A percentile compares a stretch with the other conserved stretches of the same genome.
phyloP scores from a whole-genome alignment of 2,113 vertebrate genomes.

The Carassius auratus region DNA sequence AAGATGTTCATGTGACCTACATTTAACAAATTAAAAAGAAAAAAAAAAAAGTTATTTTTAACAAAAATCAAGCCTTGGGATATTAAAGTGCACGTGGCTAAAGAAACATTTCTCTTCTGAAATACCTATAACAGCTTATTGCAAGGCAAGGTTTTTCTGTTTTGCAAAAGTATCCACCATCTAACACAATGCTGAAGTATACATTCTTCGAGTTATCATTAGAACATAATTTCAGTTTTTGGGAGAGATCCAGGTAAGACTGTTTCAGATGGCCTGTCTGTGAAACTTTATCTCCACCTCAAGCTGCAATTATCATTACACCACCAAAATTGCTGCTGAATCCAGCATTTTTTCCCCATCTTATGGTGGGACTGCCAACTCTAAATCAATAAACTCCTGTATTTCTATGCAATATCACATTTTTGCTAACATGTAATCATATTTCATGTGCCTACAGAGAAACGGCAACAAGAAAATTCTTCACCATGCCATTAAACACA shows the following conservation, averaged over 20 bases:
- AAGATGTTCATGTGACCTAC: not conserved
- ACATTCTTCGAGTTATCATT: conserved; percentile 3
- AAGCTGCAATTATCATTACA: conserved; percentile 45
- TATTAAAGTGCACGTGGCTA: not conserved
- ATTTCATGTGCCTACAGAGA: conserved; percentile 33
- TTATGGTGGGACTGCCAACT: conserved; percentile 10
- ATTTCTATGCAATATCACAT: conserved; percentile 37
- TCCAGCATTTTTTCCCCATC: not conserved
- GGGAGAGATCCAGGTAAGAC: not conserved
- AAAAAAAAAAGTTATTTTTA: not conserved
- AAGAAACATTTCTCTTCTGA: not conserved
- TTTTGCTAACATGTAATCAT: conserved; percentile 30
- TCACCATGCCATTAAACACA: conserved; percentile 23
- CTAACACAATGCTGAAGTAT: not conserved
- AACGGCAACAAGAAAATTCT: conserved; percentile 28
- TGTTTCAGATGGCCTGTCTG: conserved; percentile 15
- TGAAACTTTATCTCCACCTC: conserved; percentile 31
- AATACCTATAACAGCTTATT: not conserved
- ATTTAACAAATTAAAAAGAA: not conserved
- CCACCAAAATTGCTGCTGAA: conserved; percentile 33
- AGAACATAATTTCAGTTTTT: conserved; percentile 10
- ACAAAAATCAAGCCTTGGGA: not conserved
- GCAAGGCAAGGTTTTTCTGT: not conserved
- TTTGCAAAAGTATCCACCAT: not conserved
- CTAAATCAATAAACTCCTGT: conserved; percentile 46